Conservation (phyloP, 1,140 invertebrate species). For the Manduca sexta region DNA sequence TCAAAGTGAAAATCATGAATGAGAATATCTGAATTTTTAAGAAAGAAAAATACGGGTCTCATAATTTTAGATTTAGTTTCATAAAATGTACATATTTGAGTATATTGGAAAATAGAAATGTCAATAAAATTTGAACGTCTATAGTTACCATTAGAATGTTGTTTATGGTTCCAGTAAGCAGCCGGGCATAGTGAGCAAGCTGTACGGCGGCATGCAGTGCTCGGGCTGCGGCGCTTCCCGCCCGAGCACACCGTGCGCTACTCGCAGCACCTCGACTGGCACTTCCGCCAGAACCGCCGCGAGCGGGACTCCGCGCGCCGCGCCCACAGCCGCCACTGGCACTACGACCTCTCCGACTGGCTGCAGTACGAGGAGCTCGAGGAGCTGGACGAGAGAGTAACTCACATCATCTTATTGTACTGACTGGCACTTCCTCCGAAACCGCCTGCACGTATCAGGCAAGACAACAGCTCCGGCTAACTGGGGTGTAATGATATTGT, state of each 20-base stretch:
- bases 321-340: slow-evolving; percentile 89
- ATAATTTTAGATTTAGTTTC: too few relatives aligned
- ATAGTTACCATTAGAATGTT: too few relatives aligned
- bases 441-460: too few relatives aligned
- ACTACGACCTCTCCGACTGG: slow-evolving; percentile 94
- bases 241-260: slow-evolving; percentile 90
- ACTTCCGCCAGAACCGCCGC: slow-evolving; percentile 93
- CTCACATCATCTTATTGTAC: slow-evolving; percentile 3
- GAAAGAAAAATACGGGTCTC: too few relatives aligned
- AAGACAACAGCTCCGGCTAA: too few relatives aligned
- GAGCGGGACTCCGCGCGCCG: slow-evolving; percentile 89
- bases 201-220: slow-evolving; percentile 95
- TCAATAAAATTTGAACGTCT: too few relatives aligned
- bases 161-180: slow-evolving; percentile 73
- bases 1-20: too few relatives aligned
- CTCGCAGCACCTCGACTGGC: slow-evolving; percentile 97
- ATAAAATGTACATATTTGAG: too few relatives aligned
- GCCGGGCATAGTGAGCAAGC: slow-evolving; percentile 76
- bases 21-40: too few relatives aligned
- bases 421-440: neutral
- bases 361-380: slow-evolving; percentile 95
- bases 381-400: slow-evolving; percentile 91
- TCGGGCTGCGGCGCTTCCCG: slow-evolving; percentile 94
- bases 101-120: too few relatives aligned
- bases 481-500: too few relatives aligned